A percentile compares a stretch with the other conserved stretches of the same genome.
phyloP scores from a whole-genome alignment of 2,888 invertebrate species.

The Dolichopus griseipennis region DNA sequence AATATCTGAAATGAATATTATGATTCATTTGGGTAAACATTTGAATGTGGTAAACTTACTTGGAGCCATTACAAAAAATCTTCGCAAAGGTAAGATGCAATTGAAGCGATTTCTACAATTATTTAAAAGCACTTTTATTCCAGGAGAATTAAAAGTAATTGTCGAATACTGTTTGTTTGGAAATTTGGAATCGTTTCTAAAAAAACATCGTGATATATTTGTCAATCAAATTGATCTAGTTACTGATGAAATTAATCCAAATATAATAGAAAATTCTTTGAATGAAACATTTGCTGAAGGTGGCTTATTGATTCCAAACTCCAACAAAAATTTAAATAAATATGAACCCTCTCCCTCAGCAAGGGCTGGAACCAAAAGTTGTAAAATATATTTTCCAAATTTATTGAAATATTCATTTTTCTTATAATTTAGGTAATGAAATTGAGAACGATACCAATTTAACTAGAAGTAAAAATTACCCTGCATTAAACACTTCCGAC shows the following conservation, averaged over 20 bases:
- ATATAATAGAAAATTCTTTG: conserved; percentile 35
- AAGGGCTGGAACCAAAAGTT: no score
- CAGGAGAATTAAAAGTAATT: conserved; percentile 57
- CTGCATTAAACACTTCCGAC: conserved; percentile 63
- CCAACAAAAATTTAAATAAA: no score
- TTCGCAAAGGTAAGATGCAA: conserved; percentile 62
- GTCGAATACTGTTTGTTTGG: conserved; percentile 85
- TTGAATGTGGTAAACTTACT: conserved; percentile 84
- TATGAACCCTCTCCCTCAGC: no score
- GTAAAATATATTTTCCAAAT: no score
- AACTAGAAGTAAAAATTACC: not conserved
- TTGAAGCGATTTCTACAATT: not conserved
- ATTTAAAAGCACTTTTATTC: not conserved
- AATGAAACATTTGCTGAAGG: no score
- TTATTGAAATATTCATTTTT: no score
- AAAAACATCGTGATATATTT: conserved; percentile 64
- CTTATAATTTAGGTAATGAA: no score
- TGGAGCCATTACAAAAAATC: conserved; percentile 81
- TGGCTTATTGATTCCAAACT: no score
- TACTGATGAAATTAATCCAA: conserved; percentile 50
- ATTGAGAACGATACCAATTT: no score
- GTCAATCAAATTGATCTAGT: conserved; percentile 61
- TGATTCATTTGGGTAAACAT: conserved; percentile 84
- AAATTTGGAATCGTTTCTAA: conserved; percentile 72
- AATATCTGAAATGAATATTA: conserved; percentile 81